Evolutionary conservation across 1,140 invertebrate species (phyloP).

Genomic region (Musca vetustissima): DNA sequence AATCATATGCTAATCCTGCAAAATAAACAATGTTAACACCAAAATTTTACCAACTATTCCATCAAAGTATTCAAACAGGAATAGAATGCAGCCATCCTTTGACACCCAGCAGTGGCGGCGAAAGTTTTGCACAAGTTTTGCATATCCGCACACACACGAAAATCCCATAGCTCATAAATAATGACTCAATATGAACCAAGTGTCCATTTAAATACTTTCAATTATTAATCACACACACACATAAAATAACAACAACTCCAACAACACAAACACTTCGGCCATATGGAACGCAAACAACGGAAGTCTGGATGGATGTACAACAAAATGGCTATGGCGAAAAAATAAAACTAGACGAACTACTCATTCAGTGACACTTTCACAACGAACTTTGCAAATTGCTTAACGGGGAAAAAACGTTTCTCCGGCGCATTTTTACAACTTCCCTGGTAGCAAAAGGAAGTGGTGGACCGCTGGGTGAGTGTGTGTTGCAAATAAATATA

Average conservation of each 20-base stretch:
- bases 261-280: not conserved
- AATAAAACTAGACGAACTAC: not conserved
- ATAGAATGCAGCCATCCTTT: not conserved
- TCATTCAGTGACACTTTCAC: not conserved
- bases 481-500: not conserved
- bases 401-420: too few species aligned
- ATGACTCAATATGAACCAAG: slow-evolving; percentile 18
- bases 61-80: too few species aligned
- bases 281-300: not conserved
- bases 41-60: too few species aligned
- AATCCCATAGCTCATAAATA: slow-evolving; percentile 19
- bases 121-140: not conserved
- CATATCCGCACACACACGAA: not conserved
- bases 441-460: not conserved
- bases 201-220: slow-evolving; percentile 22
- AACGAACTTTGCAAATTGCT: not conserved
- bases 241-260: not conserved
- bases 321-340: too few species aligned
- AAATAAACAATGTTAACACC: too few species aligned
- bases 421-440: not conserved
- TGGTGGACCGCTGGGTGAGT: not conserved
- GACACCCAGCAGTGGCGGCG: not conserved
- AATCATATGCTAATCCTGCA: too few species aligned
- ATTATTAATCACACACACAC: slow-evolving; percentile 18
- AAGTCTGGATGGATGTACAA: not conserved